These are phyloP conservation scores for Rugalucina vietnamica DNA, from an alignment of 2,888 invertebrate genomes.

Conservation along the genomic window DNA sequence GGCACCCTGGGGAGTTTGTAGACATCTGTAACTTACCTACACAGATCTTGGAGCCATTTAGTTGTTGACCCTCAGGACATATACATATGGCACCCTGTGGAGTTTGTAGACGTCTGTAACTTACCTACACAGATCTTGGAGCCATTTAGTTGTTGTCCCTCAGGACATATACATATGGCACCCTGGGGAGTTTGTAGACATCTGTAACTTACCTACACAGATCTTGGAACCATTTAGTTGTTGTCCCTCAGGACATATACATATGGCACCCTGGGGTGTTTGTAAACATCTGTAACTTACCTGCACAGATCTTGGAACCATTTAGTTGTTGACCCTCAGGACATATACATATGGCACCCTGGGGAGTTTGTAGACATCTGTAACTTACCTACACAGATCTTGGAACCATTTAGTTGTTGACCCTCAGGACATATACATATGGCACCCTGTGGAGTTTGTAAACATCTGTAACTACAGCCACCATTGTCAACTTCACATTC, in stretches of 20 bases:
- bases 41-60: conserved; percentile 85
- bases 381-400: conserved; percentile 83
- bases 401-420: conserved; percentile 88
- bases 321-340: conserved; percentile 93
- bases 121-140: conserved; percentile 83
- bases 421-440: conserved; percentile 95
- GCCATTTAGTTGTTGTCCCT: conserved; percentile 91
- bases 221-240: conserved; percentile 86
- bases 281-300: conserved; percentile 83
- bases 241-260: conserved; percentile 95
- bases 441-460: conserved; percentile 88
- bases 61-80: conserved; percentile 94
- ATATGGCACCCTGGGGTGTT: conserved; percentile 90
- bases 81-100: conserved; percentile 92
- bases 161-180: conserved; percentile 94
- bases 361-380: conserved; percentile 83
- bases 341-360: conserved; percentile 95
- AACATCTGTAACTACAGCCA: conserved; percentile 83
- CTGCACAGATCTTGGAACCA: conserved; percentile 83
- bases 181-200: conserved; percentile 87
- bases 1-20: conserved; percentile 88
- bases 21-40: conserved; percentile 83
- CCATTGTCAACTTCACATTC: conserved; percentile 83
- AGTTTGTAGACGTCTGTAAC: conserved; percentile 83
- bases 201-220: conserved; percentile 83